phyloP scores from a whole-genome alignment of 2,113 vertebrate genomes.

The Archocentrus centrarchus region DNA sequence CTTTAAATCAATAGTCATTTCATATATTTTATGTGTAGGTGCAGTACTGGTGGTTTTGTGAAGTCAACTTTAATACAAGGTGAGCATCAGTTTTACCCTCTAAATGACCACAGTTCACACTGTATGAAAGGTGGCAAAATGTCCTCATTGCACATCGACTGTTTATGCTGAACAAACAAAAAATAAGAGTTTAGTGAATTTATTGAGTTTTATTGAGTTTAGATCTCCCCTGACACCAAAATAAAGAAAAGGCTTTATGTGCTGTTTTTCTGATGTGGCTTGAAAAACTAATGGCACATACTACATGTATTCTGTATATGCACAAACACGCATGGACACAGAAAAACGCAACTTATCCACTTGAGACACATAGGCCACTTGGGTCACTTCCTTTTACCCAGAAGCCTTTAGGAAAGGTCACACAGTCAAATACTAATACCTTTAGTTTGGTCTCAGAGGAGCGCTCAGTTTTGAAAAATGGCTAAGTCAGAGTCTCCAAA shows the following conservation, averaged over 20 bases:
- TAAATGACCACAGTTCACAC: constrained; percentile 1
- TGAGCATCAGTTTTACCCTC: constrained; percentile 13
- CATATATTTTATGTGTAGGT: too few species aligned
- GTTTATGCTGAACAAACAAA: constrained; percentile 46
- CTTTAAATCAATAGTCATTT: too few species aligned
- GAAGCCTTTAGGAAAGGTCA: constrained; percentile 73
- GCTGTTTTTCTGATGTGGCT: constrained; percentile 14
- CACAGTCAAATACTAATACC: constrained; percentile 75
- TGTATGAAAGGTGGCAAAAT: constrained; percentile 6
- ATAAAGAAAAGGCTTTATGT: constrained; percentile 45
- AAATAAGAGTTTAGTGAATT: constrained; percentile 24
- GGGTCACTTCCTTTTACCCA: constrained; percentile 75
- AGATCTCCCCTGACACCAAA: constrained; percentile 23
- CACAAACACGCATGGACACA: background rate
- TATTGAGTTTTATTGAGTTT: constrained; percentile 37
- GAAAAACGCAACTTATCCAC: constrained; percentile 42
- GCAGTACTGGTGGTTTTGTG: background rate
- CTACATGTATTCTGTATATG: constrained; percentile 9
- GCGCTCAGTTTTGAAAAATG: constrained; percentile 52
- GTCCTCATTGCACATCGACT: constrained; percentile 26
- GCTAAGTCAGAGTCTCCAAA: constrained; percentile 64
- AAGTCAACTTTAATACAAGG: constrained; percentile 23
- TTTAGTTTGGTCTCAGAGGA: constrained; percentile 76
- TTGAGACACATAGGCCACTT: constrained; percentile 51
- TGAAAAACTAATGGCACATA: constrained; percentile 11